phyloP scores from a whole-genome alignment of 2,797 vertebrate genomes.

The Antennarius maculatus region DNA sequence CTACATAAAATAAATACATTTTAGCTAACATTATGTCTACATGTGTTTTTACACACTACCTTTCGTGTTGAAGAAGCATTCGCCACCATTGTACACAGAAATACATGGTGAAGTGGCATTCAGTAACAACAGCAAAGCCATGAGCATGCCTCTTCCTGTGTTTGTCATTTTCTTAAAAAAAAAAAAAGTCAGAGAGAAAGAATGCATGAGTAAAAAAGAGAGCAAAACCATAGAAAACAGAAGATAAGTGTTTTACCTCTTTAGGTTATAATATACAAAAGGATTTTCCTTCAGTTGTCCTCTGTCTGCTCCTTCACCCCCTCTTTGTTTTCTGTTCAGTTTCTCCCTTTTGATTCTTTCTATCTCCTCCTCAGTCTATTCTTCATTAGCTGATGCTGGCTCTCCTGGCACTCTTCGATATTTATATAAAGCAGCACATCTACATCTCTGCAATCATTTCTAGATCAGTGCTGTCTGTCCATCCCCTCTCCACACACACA shows the following conservation, averaged over 20 bases:
- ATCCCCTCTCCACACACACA: slow-evolving; percentile 31
- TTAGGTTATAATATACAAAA: neutral
- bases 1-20: too few relatives aligned
- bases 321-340: slow-evolving; percentile 10
- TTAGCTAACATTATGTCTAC: too few relatives aligned
- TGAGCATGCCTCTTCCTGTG: slow-evolving; percentile 46
- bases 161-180: slow-evolving; percentile 59
- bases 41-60: slow-evolving; percentile 50
- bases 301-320: slow-evolving; percentile 25
- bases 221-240: neutral
- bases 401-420: slow-evolving; percentile 50
- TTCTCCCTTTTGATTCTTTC: slow-evolving; percentile 11
- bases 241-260: slow-evolving; percentile 37
- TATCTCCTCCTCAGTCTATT: slow-evolving; percentile 24
- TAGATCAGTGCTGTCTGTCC: slow-evolving; percentile 28
- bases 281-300: slow-evolving; percentile 10
- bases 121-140: slow-evolving; percentile 65
- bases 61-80: slow-evolving; percentile 85
- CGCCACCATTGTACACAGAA: slow-evolving; percentile 71
- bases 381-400: slow-evolving; percentile 39
- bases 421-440: slow-evolving; percentile 67
- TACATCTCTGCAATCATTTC: slow-evolving; percentile 45
- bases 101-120: slow-evolving; percentile 56
- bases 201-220: neutral
- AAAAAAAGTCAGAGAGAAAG: neutral